phyloP scores from a whole-genome alignment of 2,797 vertebrate genomes.

The Rhincodon typus region DNA sequence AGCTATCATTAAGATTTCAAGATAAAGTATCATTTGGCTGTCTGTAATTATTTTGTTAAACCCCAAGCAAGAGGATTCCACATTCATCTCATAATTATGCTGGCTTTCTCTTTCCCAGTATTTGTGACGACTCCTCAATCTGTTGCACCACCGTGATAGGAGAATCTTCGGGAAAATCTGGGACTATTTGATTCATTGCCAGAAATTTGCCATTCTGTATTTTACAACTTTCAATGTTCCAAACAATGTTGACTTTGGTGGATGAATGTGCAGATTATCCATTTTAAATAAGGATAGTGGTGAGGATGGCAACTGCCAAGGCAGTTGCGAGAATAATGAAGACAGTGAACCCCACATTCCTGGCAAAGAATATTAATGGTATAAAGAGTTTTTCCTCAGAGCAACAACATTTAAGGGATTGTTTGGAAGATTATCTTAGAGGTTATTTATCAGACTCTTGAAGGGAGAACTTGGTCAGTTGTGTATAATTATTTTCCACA shows the following conservation, averaged over 20 bases:
- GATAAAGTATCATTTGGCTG: neutral
- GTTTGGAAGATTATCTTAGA: neutral
- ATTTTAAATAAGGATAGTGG: neutral
- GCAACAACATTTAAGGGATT: neutral
- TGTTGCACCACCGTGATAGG: no score
- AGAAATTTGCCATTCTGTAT: neutral
- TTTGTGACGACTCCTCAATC: neutral
- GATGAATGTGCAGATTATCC: neutral
- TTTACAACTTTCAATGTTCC: neutral
- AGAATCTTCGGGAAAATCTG: neutral
- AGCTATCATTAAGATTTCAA: neutral
- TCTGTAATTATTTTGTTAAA: neutral
- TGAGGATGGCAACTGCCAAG: neutral
- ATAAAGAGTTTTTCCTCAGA: neutral
- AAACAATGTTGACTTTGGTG: neutral
- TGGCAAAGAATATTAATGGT: neutral
- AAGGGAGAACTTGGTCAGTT: neutral
- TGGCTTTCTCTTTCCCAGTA: constrained; percentile 1
- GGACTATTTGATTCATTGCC: neutral
- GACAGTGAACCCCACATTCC: neutral
- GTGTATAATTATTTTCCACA: neutral
- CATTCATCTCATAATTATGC: neutral
- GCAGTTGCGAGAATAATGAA: neutral
- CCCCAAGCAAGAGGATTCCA: neutral
- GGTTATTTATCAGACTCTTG: neutral